Conservation (phyloP, 1,140 invertebrate genomes). For the Ectropis grisescens region DNA sequence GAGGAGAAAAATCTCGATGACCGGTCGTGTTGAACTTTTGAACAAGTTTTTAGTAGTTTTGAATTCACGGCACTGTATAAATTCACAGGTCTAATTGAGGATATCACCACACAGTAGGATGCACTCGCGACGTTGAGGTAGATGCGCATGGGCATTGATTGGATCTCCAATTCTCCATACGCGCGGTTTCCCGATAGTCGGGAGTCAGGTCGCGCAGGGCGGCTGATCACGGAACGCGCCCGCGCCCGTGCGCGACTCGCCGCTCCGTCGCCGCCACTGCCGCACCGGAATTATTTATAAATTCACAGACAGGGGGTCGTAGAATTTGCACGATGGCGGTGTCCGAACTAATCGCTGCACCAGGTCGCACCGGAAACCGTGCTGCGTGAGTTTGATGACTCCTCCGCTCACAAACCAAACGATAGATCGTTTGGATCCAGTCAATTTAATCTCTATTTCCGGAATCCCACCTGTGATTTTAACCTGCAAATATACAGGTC, state of each 20-base stretch:
- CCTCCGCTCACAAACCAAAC: too few relatives aligned
- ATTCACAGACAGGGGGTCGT: conserved; percentile 66
- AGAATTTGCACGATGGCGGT: conserved; percentile 60
- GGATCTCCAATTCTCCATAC: conserved; percentile 3
- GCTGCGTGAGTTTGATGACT: too few relatives aligned
- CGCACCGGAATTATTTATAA: conserved; percentile 65
- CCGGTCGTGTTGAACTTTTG: background rate
- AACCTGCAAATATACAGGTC: too few relatives aligned
- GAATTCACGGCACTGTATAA: too few relatives aligned
- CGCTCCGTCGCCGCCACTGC: conserved; percentile 61
- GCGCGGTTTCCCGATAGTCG: too few relatives aligned
- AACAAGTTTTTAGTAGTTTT: too few relatives aligned
- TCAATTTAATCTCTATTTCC: too few relatives aligned
- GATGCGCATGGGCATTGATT: background rate
- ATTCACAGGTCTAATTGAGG: too few relatives aligned
- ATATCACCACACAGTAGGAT: too few relatives aligned
- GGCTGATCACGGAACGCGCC: conserved; percentile 43
- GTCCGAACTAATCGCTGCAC: conserved; percentile 48
- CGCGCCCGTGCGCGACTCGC: conserved; percentile 62
- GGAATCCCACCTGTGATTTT: too few relatives aligned
- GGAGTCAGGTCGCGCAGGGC: conserved; percentile 16
- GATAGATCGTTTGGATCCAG: too few relatives aligned
- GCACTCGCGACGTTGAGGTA: conserved; percentile 14
- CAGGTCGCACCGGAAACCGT: conserved; percentile 46
- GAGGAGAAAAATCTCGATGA: conserved; percentile 16